Base-by-base conservation (phyloP, 2,888 invertebrate species). In the Elysia crispata region DNA sequence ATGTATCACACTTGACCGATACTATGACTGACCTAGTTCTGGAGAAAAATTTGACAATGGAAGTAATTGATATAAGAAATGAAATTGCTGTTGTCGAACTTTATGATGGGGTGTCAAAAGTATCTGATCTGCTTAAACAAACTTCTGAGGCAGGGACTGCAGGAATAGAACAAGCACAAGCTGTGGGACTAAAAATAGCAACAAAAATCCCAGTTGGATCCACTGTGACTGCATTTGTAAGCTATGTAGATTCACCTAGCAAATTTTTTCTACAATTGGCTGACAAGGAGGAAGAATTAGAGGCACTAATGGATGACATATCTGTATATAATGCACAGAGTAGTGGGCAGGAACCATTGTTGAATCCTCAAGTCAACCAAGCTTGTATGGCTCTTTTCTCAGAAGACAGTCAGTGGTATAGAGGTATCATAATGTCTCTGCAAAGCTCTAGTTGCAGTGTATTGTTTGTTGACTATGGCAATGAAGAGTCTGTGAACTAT, bases 381-480 rank as follows among this genome's bases (percentile, higher is more conserved):
- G 93, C 94, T 0, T 96, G 96, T 87, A 90, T 95, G 82, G 94
- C 95, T 62, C 90, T 93, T 30, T 95, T 93, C 85, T 91, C 92
- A 0, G 94, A 93, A 81, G 95, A 95, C 87, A 92, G 92, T 0
- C 87, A 91, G 23, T 95, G 95, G 95, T 95, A 96, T 89, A 93
- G 96, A 80, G 95, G 93, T 3, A 86, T 92, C 3, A 93, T 95
- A 33, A 84, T 86, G 1, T 93, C 94, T 67, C 88, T 93, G 1
- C 89, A 92, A n/a, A 91, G 90, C 0, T 85, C 90, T 5, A 92
- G 85, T 87, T 94, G 94, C 50, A 91, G 93, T 72, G 94, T 95
- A 41, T 90, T 92, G 82, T 93, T 94, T 81, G 94, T 95, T 0
- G 96, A 96, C 92, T 92, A 91, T 86, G 96, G 96, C 50, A 91